Evolutionary conservation across 2,113 vertebrate genomes (phyloP), one percentile per base, ranked within the genome.

Genomic region (Cynopterus brachyotis): DNA sequence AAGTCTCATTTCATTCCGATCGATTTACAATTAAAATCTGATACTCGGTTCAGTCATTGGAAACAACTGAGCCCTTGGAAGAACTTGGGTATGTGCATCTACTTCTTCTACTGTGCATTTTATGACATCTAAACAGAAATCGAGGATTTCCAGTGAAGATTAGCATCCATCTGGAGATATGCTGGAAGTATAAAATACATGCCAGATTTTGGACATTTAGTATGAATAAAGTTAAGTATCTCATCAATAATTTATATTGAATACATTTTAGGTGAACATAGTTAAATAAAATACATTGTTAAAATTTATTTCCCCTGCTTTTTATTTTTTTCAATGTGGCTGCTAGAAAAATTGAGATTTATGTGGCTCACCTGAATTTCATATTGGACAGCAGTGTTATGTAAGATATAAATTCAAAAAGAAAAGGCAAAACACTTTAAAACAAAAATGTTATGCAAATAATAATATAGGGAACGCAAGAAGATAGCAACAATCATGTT

Each of bases 391-490:
- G n/a, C 45, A 70, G 1, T 47, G 53, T 16, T 53, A 59, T 50
- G 66, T 26, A 90, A 89, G 64, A 24, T 59, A 45, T 47, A 66
- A 83, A 70, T 79, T 45, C 45, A 72, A 47, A 72, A 4, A 28
- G 37, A 55, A 85, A 35, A 24, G 35, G 15, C 35, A 50, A 79
- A 50, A 47, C 28, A 50, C 64, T 70, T 89, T 90, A 30, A 94
- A 92, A 80, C 42, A 90, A 95, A 95, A 82, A 70, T 84, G 24
- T 42, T 76, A 76, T 55, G 11, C 76, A 92, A 91, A n/a, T 76
- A 86, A 45, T 9, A 87, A 16, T 45, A 40, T 13, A 75, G 4
- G 19, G 67, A 13, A 85, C n/a, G 42, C 26, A 73, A 9, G 47
- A 82, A 84, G 28, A 57, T 37, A 59, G 24, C 50, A 92, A 96